Base-by-base conservation (phyloP, 2,113 vertebrate genomes). In the Myanophis thanlyinensis region DNA sequence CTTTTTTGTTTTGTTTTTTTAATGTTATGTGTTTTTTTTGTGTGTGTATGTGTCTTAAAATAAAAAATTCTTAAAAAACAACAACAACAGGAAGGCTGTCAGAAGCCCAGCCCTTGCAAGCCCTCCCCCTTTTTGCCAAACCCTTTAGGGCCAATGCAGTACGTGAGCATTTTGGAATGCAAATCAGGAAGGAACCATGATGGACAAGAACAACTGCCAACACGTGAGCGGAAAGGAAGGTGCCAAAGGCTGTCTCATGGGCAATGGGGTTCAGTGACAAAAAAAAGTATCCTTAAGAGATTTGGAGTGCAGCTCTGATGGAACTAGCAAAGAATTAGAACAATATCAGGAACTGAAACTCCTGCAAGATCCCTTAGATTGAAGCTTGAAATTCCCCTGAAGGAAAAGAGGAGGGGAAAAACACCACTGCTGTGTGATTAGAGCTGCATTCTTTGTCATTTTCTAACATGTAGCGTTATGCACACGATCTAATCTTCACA, bases 131-230 rank as follows among this genome's bases (percentile, higher is more conserved):
- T 35, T 46, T 27, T n/a, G 88, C 25, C 47, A 12, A 51, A 87
- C 40, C 46, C 53, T 23, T 85, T 88, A 88, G 89, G 46, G 23
- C 23, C 23, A 88, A 84, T 67, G 30, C 3, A 6, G 22, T 27
- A 53, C 40, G 20, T 47, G n/a, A 93, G 92, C 12, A 1, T 59
- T 93, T 67, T 89, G 56, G 89, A 88, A 86, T 35, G 30, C 67
- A 51, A 86, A 90, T 51, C 62, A 93, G 84, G 48, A 89, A 12
- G 92, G 73, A 88, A 1, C 0, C 87, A 30, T 51, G 88, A 94
- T 53, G 91, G 94, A 94, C 84, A 35, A 87, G 89, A 62, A 73
- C 93, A 95, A 94, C 94, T 94, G 95, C 51, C 46, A 52, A 54
- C 47, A 3, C 40, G n/a, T 44, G n/a, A 89, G 53, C 40, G 25